Conservation (phyloP, 64 coral and sea anemone genomes). For the Pocillopora damicornis region DNA sequence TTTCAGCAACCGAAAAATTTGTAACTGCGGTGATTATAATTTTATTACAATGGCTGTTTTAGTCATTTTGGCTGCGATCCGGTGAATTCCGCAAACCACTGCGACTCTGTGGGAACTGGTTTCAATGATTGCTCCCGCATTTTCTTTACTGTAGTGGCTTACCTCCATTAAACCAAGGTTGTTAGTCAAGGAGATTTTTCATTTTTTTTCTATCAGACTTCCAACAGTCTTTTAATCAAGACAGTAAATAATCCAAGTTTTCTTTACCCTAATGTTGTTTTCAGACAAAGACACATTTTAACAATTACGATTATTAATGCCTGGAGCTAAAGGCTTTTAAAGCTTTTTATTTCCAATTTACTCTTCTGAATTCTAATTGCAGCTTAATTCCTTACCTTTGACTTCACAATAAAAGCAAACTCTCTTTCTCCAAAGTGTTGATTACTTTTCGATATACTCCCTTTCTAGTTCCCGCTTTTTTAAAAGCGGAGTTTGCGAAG, state of each 20-base stretch:
- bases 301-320: not conserved
- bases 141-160: not conserved
- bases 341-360: not conserved
- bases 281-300: not conserved
- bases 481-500: not conserved
- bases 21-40: too few species aligned
- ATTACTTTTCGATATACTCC: not conserved
- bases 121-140: not conserved
- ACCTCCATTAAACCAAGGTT: too few species aligned
- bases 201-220: too few species aligned
- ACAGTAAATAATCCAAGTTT: not conserved
- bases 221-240: not conserved
- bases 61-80: too few species aligned
- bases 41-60: too few species aligned
- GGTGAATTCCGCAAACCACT: too few species aligned
- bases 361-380: not conserved
- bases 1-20: too few species aligned
- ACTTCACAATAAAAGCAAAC: not conserved
- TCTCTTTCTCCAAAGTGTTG: not conserved
- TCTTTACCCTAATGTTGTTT: not conserved
- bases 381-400: not conserved
- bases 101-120: too few species aligned
- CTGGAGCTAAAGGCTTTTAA: not conserved
- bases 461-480: not conserved
- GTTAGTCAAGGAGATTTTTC: too few species aligned